Evolutionary conservation across 2,888 invertebrate species (phyloP), one percentile per base, ranked within the genome.

Genomic region (Drosophila recens): DNA sequence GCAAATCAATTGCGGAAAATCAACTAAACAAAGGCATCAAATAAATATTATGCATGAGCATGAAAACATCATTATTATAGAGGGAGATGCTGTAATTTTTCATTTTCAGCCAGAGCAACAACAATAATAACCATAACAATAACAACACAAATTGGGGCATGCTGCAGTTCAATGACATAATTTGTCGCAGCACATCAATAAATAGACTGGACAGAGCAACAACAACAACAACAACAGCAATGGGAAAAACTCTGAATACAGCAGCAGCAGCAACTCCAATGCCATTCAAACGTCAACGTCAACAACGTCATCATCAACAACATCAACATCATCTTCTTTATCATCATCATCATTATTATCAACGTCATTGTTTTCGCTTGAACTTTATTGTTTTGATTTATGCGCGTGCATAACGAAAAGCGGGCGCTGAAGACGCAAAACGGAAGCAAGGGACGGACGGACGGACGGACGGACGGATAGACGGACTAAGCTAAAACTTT

Each of bases 341-440:
- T 13, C 49, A 53, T 40, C 33, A 62, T 46, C 49, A 45, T 11
- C 62, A 56, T 30, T 51, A 43, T 43, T 6, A 48, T 48, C 58
- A 56, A 52, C 79, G 75, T 81, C 88, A 87, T 87, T 86, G 88
- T 86, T 86, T 82, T 87, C 75, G 83, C 86, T 78, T 86, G 82
- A 88, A 86, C 86, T 88, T 86, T 87, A 88, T 88, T 87, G 86
- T 88, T 88, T 88, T 88, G 87, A 87, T 87, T 87, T 87, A 87
- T 87, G 89, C 87, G 82, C 81, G 70, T 61, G 80, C 82, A 82
- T 62, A 72, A 67, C 74, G 61, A 68, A 52, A 2, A 38, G 33
- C 15, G 30, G 17, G 62, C 30, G 23, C 34, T 8, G 27, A 27
- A 20, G 30, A 30, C 30, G 30, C 30, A 30, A 30, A 30, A 30